Conservation (phyloP, 1,140 invertebrate species). For the Bicyclus anynana region DNA sequence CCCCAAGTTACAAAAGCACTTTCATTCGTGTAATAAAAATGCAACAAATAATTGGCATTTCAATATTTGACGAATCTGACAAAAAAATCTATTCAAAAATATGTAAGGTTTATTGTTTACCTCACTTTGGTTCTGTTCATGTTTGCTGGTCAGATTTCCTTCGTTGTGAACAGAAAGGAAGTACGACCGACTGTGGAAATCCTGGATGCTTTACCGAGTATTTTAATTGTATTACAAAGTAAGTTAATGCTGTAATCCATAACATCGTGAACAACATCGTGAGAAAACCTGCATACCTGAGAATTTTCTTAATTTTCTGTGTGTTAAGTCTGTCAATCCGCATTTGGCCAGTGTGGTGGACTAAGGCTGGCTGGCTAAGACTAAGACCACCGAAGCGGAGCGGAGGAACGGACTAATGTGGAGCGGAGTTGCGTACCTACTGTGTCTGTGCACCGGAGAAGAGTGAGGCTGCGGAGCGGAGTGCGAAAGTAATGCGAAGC, state of each 20-base stretch:
- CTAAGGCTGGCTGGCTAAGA: no score
- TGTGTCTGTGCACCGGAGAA: no score
- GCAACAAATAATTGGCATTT: constrained; percentile 26
- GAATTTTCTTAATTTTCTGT: no score
- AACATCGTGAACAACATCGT: no score
- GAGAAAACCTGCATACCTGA: no score
- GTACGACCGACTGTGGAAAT: constrained; percentile 27
- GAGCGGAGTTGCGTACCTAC: no score
- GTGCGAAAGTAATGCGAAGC: no score
- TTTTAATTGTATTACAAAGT: constrained; percentile 30
- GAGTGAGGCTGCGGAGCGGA: no score
- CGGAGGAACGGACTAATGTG: no score
- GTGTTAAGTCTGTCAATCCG: no score
- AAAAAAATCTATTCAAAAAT: constrained; percentile 3
- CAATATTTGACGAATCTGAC: constrained; percentile 29
- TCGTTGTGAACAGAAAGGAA: constrained; percentile 22
- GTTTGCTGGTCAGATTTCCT: constrained; percentile 23
- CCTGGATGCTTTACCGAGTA: constrained; percentile 24
- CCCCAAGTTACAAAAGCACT: constrained; percentile 26
- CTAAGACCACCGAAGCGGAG: no score
- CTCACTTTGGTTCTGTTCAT: constrained; percentile 13
- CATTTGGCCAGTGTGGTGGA: no score
- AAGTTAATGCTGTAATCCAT: constrained; percentile 3
- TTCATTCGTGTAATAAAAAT: constrained; percentile 26
- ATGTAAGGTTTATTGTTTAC: constrained; percentile 7